Base-by-base conservation (phyloP, 2,797 vertebrate species). In the Syndactyla subalaris region DNA sequence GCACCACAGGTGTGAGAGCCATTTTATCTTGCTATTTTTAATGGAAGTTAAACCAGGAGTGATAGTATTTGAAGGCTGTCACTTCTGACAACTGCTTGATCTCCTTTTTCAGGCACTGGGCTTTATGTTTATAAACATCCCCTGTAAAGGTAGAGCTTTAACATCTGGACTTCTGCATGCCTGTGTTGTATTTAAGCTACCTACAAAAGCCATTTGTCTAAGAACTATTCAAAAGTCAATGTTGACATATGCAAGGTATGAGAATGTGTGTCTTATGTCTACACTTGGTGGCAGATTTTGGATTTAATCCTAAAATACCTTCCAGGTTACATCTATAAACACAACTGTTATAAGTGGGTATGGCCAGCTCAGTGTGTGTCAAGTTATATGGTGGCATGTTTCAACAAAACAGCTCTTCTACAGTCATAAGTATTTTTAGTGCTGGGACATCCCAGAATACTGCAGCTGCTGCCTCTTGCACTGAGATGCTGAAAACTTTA, bases 61-160 rank as follows among this genome's bases (percentile, higher is more conserved):
- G 36, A 59, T 43, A 45, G 21, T 36, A 54, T 72, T 89, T 90
- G 88, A 95, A 88, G 70, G 39, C 54, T 89, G 58, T 92, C 72
- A 78, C 70, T 95, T 92, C 46, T 88, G 71, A 24, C 72, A 91
- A 24, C 39, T 89, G 10, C 19, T 74, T 81, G 38, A 49, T 70
- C 61, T 91, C 71, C 9, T 3, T 84, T 92, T 93, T 78, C 21
- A 29, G 67, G 39, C 45, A 45, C 20, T 91, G 51, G 79, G 27
- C 78, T 88, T 73, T 67, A 36, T 39, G 18, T 90, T 80, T 78
- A 21, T 79, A 63, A 70, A 49, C n/a, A 51, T 74, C 26, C 16
- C 29, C 36, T 87, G 41, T 48, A 82, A 89, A 84, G 27, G 17
- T 52, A 26, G 20, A 30, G 24, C 27, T 84, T 78, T 82, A 89